Percentiles rank a stretch among this genome's conserved stretches.
Evolutionary conservation across 2,888 invertebrate species (phyloP).

Genomic region (Gari tellinella): DNA sequence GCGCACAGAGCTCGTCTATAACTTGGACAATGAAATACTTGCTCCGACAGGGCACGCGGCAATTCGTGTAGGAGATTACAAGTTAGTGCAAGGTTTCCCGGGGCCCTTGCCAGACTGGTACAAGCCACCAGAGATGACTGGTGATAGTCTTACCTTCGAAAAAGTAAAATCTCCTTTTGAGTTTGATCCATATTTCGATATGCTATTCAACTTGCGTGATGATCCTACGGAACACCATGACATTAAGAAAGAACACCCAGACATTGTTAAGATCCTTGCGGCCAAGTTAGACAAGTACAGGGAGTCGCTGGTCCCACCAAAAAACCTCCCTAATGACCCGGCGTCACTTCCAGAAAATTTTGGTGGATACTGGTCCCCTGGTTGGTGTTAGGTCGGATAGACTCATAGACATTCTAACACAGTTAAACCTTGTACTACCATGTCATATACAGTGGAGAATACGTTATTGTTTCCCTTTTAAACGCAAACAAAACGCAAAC

Average conservation of each 20-base stretch:
- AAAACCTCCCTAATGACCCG: constrained; percentile 16
- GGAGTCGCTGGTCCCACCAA: constrained; percentile 28
- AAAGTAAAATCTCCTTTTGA: too few species aligned
- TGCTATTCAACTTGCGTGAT: constrained; percentile 30
- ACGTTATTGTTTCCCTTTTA: too few species aligned
- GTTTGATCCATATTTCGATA: constrained; percentile 4
- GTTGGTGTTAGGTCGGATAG: constrained; percentile 68
- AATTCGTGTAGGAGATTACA: constrained; percentile 80
- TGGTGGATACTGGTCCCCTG: constrained; percentile 59
- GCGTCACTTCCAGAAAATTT: constrained; percentile 45
- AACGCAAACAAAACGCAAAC: too few species aligned
- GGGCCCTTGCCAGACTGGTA: constrained; percentile 80
- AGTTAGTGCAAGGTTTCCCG: constrained; percentile 83
- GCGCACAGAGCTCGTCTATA: constrained; percentile 67
- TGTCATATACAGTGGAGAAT: too few species aligned
- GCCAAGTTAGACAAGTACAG: constrained; percentile 30
- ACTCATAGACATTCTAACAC: too few species aligned
- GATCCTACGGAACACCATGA: constrained; percentile 60
- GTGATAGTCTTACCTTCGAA: too few species aligned
- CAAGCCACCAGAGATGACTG: constrained; percentile 28
- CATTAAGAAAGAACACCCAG: constrained; percentile 33
- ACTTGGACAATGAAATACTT: constrained; percentile 54
- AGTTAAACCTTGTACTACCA: too few species aligned
- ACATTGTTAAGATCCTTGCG: constrained; percentile 33
- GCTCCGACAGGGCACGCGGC: constrained; percentile 38